phyloP scores from a whole-genome alignment of 2,113 vertebrate genomes.

The Pogona vitticeps region DNA sequence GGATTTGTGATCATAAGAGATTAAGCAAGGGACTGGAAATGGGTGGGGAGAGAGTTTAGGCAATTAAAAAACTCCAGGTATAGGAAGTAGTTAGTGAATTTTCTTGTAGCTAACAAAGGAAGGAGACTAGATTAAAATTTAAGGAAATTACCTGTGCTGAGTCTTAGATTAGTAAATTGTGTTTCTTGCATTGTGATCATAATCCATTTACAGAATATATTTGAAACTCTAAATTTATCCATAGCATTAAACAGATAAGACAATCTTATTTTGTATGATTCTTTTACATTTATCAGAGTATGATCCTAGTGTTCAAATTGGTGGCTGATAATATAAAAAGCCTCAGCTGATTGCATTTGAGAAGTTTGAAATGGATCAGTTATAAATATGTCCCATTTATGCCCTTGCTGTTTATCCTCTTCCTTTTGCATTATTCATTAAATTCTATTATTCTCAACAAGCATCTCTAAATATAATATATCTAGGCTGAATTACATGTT shows the following conservation, averaged over 20 bases:
- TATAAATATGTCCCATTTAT: neutral
- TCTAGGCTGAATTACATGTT: neutral
- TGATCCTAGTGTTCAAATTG: neutral
- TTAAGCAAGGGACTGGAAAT: neutral
- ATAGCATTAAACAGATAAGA: conserved; percentile 36
- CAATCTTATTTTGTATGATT: conserved; percentile 18
- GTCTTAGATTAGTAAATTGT: conserved; percentile 12
- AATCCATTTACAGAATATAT: conserved; percentile 54
- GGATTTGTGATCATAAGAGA: neutral
- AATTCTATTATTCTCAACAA: neutral
- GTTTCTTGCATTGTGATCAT: conserved; percentile 35
- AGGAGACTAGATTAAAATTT: conserved; percentile 1
- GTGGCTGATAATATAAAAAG: conserved; percentile 20
- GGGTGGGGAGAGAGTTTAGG: neutral
- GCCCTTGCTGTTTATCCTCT: neutral
- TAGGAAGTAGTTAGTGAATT: neutral
- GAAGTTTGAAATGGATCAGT: neutral
- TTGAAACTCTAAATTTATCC: conserved; percentile 45
- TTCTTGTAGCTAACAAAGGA: too few species aligned
- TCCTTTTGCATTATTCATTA: neutral
- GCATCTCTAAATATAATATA: neutral
- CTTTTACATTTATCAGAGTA: neutral
- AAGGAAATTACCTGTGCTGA: conserved; percentile 25
- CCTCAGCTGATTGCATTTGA: neutral
- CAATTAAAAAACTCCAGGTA: too few species aligned